These are phyloP conservation scores for Polypterus senegalus DNA, from an alignment of 2,113 vertebrate species.

Conservation along the genomic window DNA sequence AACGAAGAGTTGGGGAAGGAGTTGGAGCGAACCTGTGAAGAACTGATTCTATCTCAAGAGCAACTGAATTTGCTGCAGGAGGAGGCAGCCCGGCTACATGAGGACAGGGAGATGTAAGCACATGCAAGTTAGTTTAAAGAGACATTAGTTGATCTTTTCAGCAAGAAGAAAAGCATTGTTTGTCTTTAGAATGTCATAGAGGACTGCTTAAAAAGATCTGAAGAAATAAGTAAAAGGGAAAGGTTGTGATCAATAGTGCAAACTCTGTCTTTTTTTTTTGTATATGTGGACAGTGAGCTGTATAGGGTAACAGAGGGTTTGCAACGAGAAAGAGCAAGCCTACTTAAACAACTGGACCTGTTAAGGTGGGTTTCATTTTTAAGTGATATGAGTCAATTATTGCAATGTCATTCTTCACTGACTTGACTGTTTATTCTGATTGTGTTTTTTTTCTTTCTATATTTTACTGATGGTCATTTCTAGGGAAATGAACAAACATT, in stretches of 20 bases:
- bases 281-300: conserved; percentile 57
- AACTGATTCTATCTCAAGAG: conserved; percentile 61
- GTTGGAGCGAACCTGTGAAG: conserved; percentile 56
- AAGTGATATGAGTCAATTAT: no score
- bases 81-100: conserved; percentile 56
- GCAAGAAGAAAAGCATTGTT: no score
- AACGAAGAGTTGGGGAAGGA: conserved; percentile 70
- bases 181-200: no score
- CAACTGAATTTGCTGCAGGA: conserved; percentile 69
- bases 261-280: not conserved
- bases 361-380: conserved; percentile 56
- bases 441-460: no score
- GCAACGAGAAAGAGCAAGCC: conserved; percentile 74
- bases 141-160: not conserved
- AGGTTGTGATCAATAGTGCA: no score
- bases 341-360: conserved; percentile 81
- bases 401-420: no score
- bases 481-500: conserved; percentile 89
- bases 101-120: conserved; percentile 78
- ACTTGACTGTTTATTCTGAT: no score
- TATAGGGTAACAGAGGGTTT: conserved; percentile 74
- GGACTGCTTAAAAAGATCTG: no score
- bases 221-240: no score
- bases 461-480: not conserved
- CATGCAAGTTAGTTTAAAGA: not conserved